Percentiles rank a stretch among this genome's conserved stretches.
These are phyloP conservation scores for Lepus oiostolus DNA, from an alignment of 2,797 vertebrate genomes.

Conservation along the genomic window DNA sequence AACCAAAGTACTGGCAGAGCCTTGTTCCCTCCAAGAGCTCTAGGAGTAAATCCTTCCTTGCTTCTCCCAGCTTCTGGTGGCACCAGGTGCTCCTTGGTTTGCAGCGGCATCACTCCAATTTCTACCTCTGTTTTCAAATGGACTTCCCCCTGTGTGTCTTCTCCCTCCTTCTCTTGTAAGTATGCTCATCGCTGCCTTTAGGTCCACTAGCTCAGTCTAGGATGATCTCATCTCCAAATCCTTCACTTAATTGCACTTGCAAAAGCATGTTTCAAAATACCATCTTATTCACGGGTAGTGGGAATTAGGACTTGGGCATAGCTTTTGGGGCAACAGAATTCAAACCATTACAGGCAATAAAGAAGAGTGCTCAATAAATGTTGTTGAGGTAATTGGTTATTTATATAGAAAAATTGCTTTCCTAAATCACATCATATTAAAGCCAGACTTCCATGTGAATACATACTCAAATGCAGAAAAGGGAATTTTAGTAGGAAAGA, in stretches of 20 bases:
- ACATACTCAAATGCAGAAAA: background rate
- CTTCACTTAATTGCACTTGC: slow-evolving; percentile 20
- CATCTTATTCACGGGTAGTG: background rate
- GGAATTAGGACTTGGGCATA: background rate
- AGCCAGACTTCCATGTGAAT: background rate
- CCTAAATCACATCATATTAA: background rate
- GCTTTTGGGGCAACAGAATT: background rate
- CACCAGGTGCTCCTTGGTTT: background rate
- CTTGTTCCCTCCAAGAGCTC: background rate
- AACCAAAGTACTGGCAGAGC: background rate
- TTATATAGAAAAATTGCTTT: background rate
- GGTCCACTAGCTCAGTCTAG: background rate
- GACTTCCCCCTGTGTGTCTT: background rate
- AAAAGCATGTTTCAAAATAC: background rate
- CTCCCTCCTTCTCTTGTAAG: background rate
- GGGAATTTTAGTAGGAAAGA: background rate
- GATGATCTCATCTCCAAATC: background rate
- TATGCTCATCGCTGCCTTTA: background rate
- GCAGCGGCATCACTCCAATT: background rate
- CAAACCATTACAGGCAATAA: background rate
- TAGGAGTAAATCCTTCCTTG: background rate
- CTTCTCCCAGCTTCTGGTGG: slow-evolving; percentile 1
- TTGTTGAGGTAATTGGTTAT: background rate
- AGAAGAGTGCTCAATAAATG: background rate
- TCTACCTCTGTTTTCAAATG: background rate